Percentiles rank a stretch among this genome's conserved stretches.
phyloP scores from a whole-genome alignment of 2,888 invertebrate species.

The Cephus pygmeus region DNA sequence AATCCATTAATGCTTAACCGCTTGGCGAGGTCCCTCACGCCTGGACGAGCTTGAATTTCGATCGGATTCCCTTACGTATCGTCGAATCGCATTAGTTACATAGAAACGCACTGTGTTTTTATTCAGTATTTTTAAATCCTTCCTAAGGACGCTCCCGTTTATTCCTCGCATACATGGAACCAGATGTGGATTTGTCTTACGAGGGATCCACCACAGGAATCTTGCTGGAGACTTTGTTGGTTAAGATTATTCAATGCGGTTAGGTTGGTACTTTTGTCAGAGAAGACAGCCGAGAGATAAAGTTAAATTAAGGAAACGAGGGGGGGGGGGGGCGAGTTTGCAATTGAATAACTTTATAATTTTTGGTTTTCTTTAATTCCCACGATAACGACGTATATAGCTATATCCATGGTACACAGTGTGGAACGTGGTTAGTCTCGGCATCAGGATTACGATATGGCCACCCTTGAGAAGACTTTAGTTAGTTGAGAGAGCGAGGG shows the following conservation, averaged over 20 bases:
- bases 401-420: background rate
- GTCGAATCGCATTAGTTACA: background rate
- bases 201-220: background rate
- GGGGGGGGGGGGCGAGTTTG: constrained; percentile 29
- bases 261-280: background rate
- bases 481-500: background rate
- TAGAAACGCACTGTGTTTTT: background rate
- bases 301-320: constrained; percentile 38
- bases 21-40: constrained; percentile 39
- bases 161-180: background rate
- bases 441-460: background rate
- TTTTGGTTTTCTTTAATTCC: constrained; percentile 46
- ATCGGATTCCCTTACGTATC: constrained; percentile 16
- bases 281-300: constrained; percentile 36
- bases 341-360: constrained; percentile 50
- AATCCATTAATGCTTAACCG: constrained; percentile 61
- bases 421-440: background rate
- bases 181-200: background rate
- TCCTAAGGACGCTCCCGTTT: background rate
- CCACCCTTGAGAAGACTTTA: background rate
- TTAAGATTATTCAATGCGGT: background rate
- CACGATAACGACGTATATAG: constrained; percentile 29
- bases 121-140: background rate
- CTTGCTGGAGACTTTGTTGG: background rate
- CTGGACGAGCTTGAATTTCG: constrained; percentile 19